phyloP scores from a whole-genome alignment of 2,888 invertebrate species.

The Polyploca ridens region DNA sequence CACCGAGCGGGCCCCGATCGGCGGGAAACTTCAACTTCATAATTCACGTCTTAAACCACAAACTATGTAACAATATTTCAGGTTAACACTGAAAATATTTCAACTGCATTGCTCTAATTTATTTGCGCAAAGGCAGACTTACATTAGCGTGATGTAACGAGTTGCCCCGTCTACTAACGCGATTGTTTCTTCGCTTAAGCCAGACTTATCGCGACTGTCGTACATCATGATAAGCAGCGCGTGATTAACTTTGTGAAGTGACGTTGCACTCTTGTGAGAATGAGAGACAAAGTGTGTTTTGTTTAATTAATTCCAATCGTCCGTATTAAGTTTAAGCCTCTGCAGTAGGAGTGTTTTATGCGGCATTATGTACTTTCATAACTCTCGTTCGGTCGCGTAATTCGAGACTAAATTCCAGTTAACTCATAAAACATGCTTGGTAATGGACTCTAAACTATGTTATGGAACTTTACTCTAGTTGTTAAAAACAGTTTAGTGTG shows the following conservation, averaged over 20 bases:
- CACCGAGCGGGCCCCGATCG: conserved; percentile 20
- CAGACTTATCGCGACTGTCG: conserved; percentile 37
- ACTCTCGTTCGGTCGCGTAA: neutral
- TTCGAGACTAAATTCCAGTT: neutral
- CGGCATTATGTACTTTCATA: neutral
- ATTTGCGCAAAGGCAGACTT: conserved; percentile 25
- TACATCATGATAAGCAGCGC: conserved; percentile 40
- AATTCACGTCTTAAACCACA: conserved; percentile 13
- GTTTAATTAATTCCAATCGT: no score
- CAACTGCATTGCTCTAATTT: conserved; percentile 4
- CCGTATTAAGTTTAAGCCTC: neutral
- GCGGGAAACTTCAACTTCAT: conserved; percentile 44
- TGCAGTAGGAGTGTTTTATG: neutral
- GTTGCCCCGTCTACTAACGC: conserved; percentile 60
- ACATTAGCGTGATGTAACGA: conserved; percentile 59
- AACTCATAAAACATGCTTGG: neutral
- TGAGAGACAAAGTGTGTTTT: conserved; percentile 10
- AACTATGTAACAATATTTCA: neutral
- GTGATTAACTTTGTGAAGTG: conserved; percentile 39
- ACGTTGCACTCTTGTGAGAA: conserved; percentile 13
- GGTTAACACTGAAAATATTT: conserved; percentile 1
- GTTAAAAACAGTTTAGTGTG: neutral
- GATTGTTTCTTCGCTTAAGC: conserved; percentile 57
- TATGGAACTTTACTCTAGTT: neutral
- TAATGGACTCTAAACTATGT: neutral